These are phyloP conservation scores for Rhadinocentrus ornatus DNA, from an alignment of 2,797 vertebrate genomes.

Conservation along the genomic window DNA sequence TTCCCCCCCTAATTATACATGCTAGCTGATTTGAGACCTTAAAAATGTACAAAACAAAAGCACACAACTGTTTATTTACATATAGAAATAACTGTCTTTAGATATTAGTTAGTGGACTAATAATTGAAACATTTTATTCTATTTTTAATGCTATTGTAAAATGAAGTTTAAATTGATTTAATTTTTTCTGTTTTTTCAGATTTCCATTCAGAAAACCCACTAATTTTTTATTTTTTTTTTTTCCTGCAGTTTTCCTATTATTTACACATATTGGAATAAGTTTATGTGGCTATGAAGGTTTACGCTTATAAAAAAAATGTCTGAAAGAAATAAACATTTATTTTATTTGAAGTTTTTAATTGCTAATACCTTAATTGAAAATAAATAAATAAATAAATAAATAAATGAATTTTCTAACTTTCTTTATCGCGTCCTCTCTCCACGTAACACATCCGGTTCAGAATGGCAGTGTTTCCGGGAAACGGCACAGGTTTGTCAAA, in stretches of 20 bases:
- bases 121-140: neutral
- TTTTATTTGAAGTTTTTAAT: no score
- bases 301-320: neutral
- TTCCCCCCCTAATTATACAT: neutral
- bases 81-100: neutral
- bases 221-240: neutral
- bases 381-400: neutral
- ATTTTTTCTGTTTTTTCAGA: neutral
- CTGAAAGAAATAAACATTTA: no score
- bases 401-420: neutral
- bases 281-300: neutral
- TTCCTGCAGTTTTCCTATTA: neutral
- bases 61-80: neutral
- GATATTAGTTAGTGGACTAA: neutral
- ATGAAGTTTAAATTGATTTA: neutral
- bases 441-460: conserved; percentile 58
- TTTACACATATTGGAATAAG: neutral
- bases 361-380: neutral
- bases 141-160: neutral
- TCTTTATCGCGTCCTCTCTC: neutral
- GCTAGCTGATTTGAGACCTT: neutral
- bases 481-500: conserved; percentile 75
- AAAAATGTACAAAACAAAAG: neutral
- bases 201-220: neutral
- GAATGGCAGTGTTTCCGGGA: conserved; percentile 70